Conservation (phyloP, 2,888 invertebrate genomes). For the Agrotis puta region DNA sequence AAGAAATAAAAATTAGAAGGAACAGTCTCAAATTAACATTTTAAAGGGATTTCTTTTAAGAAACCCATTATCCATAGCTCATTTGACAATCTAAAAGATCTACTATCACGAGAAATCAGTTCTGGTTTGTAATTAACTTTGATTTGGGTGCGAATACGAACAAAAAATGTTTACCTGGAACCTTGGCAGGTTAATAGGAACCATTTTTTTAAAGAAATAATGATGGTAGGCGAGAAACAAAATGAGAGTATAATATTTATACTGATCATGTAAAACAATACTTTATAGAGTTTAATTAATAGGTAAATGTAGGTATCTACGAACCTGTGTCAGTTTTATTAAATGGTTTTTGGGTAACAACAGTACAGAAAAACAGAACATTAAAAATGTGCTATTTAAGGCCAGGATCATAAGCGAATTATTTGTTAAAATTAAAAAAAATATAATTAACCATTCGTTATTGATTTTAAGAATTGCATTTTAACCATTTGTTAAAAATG, state of each 20-base stretch:
- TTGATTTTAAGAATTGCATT: too few species aligned
- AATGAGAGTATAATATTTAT: conserved; percentile 23
- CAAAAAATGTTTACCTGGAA: conserved; percentile 63
- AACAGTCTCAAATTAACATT: conserved; percentile 39
- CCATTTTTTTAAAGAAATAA: conserved; percentile 33
- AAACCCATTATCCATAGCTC: conserved; percentile 47
- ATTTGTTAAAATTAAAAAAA: too few species aligned
- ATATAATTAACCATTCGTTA: too few species aligned
- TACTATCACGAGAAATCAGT: conserved; percentile 51
- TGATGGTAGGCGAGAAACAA: conserved; percentile 12
- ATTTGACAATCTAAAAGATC: conserved; percentile 55
- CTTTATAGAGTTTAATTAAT: conserved; percentile 22
- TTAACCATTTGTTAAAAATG: too few species aligned
- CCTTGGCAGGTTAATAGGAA: conserved; percentile 47
- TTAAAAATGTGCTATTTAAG: not conserved
- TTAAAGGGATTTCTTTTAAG: conserved; percentile 48
- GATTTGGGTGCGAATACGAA: conserved; percentile 60
- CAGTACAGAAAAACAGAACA: not conserved
- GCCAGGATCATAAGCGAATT: too few species aligned
- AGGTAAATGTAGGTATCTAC: not conserved
- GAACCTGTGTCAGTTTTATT: not conserved
- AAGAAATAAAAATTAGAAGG: not conserved
- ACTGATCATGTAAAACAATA: conserved; percentile 25
- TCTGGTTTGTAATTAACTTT: conserved; percentile 63
- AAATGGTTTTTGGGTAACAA: not conserved